Conservation (phyloP, 2,888 invertebrate species). For the Meiosimyza platycephala region DNA sequence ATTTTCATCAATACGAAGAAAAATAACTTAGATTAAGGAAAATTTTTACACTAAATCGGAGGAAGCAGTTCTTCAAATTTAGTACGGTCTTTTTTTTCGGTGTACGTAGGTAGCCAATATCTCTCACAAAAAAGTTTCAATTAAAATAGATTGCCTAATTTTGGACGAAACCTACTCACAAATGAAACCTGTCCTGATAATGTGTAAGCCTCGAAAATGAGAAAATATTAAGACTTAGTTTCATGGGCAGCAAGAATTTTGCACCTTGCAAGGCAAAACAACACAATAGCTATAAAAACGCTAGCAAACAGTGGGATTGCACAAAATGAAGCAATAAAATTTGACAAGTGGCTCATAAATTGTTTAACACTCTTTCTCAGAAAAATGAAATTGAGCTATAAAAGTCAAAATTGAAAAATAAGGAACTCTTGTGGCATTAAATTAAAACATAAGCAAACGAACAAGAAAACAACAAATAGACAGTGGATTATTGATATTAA, state of each 20-base stretch:
- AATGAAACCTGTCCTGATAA: too few species aligned
- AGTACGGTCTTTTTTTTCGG: too few species aligned
- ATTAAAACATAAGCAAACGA: background rate
- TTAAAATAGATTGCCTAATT: too few species aligned
- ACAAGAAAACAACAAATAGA: background rate
- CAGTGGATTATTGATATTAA: background rate
- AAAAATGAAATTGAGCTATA: conserved; percentile 33
- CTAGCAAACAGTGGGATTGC: background rate
- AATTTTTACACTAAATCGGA: too few species aligned
- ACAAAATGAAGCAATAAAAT: conserved; percentile 29
- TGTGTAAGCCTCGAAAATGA: background rate
- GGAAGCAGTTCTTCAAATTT: too few species aligned
- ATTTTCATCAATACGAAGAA: too few species aligned
- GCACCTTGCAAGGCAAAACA: conserved; percentile 24
- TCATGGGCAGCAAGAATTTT: conserved; percentile 13
- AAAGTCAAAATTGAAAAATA: conserved; percentile 19
- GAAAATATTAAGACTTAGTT: background rate
- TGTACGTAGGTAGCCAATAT: too few species aligned
- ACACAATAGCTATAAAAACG: background rate
- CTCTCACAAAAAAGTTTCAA: too few species aligned
- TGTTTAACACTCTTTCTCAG: conserved; percentile 34
- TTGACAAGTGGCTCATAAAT: conserved; percentile 36
- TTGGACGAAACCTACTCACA: too few species aligned
- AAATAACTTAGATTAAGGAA: too few species aligned
- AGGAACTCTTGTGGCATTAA: background rate